These are phyloP conservation scores for Eucidaris tribuloides DNA, from an alignment of 35 echinoderm and acorn worm species.

Conservation along the genomic window DNA sequence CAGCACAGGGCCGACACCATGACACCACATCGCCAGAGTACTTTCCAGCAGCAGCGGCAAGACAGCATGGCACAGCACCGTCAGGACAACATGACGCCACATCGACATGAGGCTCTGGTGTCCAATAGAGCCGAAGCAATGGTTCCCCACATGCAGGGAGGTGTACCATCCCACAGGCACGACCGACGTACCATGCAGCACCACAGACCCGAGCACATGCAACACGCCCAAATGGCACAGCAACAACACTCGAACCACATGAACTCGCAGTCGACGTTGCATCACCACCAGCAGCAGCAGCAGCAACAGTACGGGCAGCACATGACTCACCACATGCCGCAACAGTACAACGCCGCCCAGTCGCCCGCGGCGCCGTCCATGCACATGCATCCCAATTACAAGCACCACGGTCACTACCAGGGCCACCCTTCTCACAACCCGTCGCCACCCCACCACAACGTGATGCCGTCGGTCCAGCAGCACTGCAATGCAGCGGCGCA, in stretches of 20 bases:
- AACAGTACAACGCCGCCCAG: not conserved
- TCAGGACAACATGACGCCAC: not conserved
- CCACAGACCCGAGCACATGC: not conserved
- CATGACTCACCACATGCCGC: not conserved
- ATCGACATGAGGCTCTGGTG: not conserved
- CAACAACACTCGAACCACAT: slow-evolving; percentile 34
- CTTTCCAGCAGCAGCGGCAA: slow-evolving; percentile 12
- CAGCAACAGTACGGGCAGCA: slow-evolving; percentile 30
- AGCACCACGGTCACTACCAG: not conserved
- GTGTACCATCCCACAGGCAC: not conserved
- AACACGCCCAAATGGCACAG: slow-evolving; percentile 37
- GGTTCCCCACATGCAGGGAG: not conserved
- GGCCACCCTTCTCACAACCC: slow-evolving; percentile 16
- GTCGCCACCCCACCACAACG: not conserved
- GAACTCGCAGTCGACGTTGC: not conserved
- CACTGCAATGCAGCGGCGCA: not conserved
- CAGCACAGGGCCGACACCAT: not conserved
- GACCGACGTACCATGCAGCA: slow-evolving; percentile 3
- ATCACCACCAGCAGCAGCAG: slow-evolving; percentile 45
- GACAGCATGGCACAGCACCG: not conserved
- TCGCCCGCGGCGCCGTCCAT: not conserved
- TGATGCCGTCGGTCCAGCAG: slow-evolving; percentile 15
- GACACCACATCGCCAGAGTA: slow-evolving; percentile 3
- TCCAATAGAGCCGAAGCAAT: not conserved
- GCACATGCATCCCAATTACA: slow-evolving; percentile 25